Evolutionary conservation across 2,113 vertebrate genomes (phyloP), one percentile per base, ranked within the genome.

Genomic region (Lasiurus borealis): DNA sequence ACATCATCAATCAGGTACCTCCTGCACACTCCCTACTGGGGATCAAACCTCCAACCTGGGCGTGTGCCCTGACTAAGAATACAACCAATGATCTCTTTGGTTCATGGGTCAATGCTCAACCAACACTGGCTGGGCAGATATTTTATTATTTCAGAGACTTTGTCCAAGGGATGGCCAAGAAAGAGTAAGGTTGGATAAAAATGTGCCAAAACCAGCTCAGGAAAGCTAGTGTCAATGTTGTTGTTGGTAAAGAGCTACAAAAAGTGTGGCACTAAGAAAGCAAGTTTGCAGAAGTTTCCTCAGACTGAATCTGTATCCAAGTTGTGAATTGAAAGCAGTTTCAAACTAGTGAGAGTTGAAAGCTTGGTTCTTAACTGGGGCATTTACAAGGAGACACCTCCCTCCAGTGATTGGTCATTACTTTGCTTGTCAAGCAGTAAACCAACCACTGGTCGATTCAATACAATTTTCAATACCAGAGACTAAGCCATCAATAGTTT

Each of bases 391-490:
- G 81, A 75, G 3, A 90, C 78, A 48, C 16, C 44, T 88, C 23
- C 18, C 4, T 92, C 97, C 93, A 95, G 62, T 3, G 0, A 75
- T 90, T 92, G 57, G 36, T 96, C 88, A 94, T 97, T 97, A 91
- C 8, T 97, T 46, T 68, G 10, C 62, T 3, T 84, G 36, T 54
- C 16, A 29, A 66, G 44, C 34, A 92, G 46, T 93, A 92, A 97
- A 96, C 84, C 57, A 97, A 96, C 85, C 57, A 82, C 40, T 40
- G 7, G n/a, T 96, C 36, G 50, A 16, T 68, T 95, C 80, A 77
- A 96, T 94, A 84, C 40, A 72, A 68, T 97, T 95, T 97, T 97
- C 81, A 94, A 91, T 94, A 96, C 44, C 52, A 90, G 40, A 96
- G 75, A 95, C 76, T 93, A 75, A 96, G 46, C 89, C 89, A 96